phyloP scores from a whole-genome alignment of 2,888 invertebrate species.

The Malthinus flaveolus region DNA sequence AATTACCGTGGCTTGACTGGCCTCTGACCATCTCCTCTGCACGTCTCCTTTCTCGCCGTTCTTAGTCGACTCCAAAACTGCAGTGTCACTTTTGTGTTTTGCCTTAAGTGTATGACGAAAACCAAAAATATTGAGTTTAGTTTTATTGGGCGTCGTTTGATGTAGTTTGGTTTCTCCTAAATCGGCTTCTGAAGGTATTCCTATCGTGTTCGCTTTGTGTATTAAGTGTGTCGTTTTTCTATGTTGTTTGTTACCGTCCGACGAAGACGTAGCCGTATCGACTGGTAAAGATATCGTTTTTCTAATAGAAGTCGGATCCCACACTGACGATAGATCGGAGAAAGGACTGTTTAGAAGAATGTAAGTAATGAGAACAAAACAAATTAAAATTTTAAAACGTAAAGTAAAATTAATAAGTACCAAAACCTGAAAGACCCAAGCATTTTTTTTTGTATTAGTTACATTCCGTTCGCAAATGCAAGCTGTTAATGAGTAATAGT shows the following conservation, averaged over 20 bases:
- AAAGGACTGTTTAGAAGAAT: conserved; percentile 42
- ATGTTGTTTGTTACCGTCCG: conserved; percentile 35
- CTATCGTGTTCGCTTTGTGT: conserved; percentile 62
- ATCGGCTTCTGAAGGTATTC: conserved; percentile 59
- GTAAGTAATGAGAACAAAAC: conserved; percentile 20
- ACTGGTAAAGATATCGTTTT: conserved; percentile 55
- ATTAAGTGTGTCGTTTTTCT: conserved; percentile 44
- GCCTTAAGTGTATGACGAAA: conserved; percentile 63
- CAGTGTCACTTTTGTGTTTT: conserved; percentile 53
- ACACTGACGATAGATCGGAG: conserved; percentile 44
- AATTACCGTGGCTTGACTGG: conserved; percentile 50
- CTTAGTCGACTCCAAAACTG: conserved; percentile 50
- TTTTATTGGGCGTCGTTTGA: conserved; percentile 52
- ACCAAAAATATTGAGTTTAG: conserved; percentile 58
- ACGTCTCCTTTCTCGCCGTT: conserved; percentile 48
- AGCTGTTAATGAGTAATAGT: not conserved
- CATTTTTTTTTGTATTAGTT: not conserved
- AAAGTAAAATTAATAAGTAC: conserved; percentile 2
- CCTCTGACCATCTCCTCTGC: conserved; percentile 56
- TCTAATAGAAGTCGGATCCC: conserved; percentile 54
- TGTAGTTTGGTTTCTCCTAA: conserved; percentile 51
- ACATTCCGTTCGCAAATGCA: not conserved
- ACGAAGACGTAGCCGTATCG: conserved; percentile 33
- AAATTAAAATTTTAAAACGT: conserved; percentile 25
- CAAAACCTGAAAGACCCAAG: conserved; percentile 7